Evolutionary conservation across 2,797 vertebrate genomes (phyloP).

Genomic region (Diceros bicornis): DNA sequence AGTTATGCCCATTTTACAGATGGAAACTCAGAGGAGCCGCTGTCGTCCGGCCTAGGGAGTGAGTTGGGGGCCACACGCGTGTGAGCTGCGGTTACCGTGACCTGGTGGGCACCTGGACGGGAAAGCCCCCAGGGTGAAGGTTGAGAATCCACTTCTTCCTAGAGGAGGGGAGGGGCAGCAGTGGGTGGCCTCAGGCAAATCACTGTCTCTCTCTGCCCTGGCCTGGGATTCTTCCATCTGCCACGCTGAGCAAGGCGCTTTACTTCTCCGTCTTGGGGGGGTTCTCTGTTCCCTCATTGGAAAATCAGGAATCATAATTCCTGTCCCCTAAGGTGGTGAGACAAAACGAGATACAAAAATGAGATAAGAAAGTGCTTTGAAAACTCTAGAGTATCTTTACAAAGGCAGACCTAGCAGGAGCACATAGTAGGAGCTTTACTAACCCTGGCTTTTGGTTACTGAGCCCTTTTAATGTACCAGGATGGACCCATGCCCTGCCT

Average conservation of each 20-base stretch:
- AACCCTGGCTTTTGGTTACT: background rate
- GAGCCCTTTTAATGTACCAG: background rate
- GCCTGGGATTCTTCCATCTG: background rate
- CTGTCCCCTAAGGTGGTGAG: background rate
- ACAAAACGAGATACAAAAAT: background rate
- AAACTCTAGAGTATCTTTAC: background rate
- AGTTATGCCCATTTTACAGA: background rate
- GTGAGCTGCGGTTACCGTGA: background rate
- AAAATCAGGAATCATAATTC: background rate
- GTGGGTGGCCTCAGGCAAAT: background rate
- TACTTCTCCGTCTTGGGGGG: background rate
- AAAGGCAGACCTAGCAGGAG: background rate
- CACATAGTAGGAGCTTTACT: background rate
- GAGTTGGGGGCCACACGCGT: background rate
- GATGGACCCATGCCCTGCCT: background rate
- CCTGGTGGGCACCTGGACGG: background rate
- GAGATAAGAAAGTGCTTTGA: background rate
- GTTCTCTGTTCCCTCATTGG: background rate
- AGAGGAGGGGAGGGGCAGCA: background rate
- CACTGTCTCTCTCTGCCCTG: background rate
- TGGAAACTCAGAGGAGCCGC: background rate
- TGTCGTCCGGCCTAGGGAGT: no score
- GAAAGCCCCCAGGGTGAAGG: background rate
- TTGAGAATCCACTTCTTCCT: background rate
- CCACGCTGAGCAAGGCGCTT: background rate